Conservation (phyloP, 2,888 invertebrate species). For the Dorcus hopei region DNA sequence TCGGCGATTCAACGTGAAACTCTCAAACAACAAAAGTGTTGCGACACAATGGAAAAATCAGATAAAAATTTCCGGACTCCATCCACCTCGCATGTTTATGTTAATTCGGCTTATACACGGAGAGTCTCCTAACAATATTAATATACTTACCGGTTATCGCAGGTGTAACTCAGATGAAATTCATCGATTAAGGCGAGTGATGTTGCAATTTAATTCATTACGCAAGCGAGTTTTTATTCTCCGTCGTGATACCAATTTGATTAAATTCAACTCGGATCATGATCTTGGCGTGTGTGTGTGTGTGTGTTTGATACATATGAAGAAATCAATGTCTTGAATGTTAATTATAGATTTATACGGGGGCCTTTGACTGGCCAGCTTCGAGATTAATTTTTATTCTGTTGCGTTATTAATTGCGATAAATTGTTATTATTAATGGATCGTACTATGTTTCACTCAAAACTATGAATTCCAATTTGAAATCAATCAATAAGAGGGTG, state of each 20-base stretch:
- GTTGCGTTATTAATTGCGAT: too few species aligned
- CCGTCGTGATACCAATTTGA: conserved; percentile 1
- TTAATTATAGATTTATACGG: neutral
- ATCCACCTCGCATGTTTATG: conserved; percentile 1
- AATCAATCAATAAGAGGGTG: too few species aligned
- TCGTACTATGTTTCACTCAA: too few species aligned
- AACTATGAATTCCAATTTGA: too few species aligned
- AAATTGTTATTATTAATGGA: too few species aligned
- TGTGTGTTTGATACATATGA: neutral
- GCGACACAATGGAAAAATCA: neutral
- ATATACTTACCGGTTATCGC: neutral
- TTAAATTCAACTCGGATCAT: neutral
- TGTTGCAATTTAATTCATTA: conserved; percentile 1
- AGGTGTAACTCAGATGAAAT: conserved; percentile 3
- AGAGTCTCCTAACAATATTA: neutral
- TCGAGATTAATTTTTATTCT: too few species aligned
- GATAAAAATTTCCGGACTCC: neutral
- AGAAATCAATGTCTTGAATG: neutral
- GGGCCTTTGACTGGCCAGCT: too few species aligned
- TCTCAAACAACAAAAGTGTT: neutral
- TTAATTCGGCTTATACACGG: neutral
- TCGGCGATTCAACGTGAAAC: too few species aligned
- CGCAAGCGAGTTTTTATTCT: neutral
- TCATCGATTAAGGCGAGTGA: neutral
- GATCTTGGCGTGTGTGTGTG: neutral